These are phyloP conservation scores for Stenodema calcarata DNA, from an alignment of 2,888 invertebrate species.

Conservation along the genomic window DNA sequence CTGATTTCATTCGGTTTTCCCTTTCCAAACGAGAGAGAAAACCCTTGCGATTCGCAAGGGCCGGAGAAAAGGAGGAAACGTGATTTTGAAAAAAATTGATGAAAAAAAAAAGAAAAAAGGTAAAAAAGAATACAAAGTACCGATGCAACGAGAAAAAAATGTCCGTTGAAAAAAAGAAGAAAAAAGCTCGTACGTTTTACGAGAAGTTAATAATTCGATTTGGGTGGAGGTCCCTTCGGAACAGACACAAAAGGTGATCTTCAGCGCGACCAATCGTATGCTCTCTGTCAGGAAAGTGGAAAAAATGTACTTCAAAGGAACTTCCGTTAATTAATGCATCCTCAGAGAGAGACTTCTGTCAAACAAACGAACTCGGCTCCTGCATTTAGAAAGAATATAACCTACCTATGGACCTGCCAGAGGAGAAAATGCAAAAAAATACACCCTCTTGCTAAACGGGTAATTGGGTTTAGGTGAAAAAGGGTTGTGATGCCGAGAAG, in stretches of 20 bases:
- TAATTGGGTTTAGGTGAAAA: background rate
- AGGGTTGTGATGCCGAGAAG: background rate
- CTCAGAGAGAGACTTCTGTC: slow-evolving; percentile 18
- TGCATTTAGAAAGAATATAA: slow-evolving; percentile 17
- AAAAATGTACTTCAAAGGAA: slow-evolving; percentile 14
- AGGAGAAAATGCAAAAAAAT: background rate
- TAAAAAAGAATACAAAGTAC: background rate
- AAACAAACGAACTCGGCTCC: slow-evolving; percentile 18
- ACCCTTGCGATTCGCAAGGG: background rate
- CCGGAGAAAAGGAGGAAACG: background rate
- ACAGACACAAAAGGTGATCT: background rate
- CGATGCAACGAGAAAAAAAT: background rate
- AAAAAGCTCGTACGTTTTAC: background rate
- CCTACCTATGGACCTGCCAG: background rate
- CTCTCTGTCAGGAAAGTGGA: background rate
- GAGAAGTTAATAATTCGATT: slow-evolving; percentile 13
- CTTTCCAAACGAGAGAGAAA: background rate
- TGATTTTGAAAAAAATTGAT: background rate
- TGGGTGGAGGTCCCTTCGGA: background rate
- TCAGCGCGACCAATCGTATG: background rate
- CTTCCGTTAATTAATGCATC: slow-evolving; percentile 26
- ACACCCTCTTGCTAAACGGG: background rate
- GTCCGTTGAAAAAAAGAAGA: background rate
- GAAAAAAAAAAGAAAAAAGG: background rate
- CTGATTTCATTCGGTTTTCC: background rate